These are phyloP conservation scores for Crossocerus cetratus DNA, from an alignment of 2,888 invertebrate genomes.

Conservation along the genomic window DNA sequence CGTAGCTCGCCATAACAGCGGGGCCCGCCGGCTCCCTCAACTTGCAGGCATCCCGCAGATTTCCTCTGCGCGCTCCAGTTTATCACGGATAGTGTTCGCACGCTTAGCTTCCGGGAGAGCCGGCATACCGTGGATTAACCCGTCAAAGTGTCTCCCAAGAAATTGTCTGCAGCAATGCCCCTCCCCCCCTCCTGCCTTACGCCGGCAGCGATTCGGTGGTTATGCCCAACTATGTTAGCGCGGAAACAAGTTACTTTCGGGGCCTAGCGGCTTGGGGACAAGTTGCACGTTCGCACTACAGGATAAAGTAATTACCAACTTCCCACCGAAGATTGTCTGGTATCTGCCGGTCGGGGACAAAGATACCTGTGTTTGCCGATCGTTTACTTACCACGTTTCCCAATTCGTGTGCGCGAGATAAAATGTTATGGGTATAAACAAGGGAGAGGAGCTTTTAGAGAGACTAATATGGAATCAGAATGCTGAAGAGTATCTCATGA, in stretches of 20 bases:
- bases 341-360: no score
- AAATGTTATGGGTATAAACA: no score
- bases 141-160: conserved; percentile 43
- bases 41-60: conserved; percentile 14
- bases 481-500: not conserved
- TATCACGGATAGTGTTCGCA: conserved; percentile 11
- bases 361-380: no score
- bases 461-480: not conserved
- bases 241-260: conserved; percentile 12
- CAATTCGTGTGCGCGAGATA: no score
- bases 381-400: no score
- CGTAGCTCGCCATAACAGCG: not conserved
- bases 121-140: conserved; percentile 41
- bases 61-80: conserved; percentile 11
- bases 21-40: conserved; percentile 2
- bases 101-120: conserved; percentile 12
- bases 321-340: no score
- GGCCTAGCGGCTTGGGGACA: no score
- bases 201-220: conserved; percentile 27
- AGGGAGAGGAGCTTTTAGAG: not conserved
- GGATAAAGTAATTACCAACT: no score
- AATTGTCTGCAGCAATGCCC: conserved; percentile 24
- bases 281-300: no score
- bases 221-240: conserved; percentile 36
- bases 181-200: not conserved